phyloP scores from a whole-genome alignment of 2,797 vertebrate species.

The Anabas testudineus region DNA sequence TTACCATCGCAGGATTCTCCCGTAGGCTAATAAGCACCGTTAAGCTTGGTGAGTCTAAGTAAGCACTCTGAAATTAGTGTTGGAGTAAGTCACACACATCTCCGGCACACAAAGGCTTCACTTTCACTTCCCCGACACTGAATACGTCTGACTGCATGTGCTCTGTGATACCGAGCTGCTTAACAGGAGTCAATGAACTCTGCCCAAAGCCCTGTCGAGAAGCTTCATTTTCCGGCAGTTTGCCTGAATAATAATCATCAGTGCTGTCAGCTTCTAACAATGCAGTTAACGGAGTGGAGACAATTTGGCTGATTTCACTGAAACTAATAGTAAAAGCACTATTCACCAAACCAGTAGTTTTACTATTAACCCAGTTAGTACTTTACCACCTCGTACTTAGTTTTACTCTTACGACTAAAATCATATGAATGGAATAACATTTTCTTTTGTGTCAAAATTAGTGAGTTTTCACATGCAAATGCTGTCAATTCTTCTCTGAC shows the following conservation, averaged over 20 bases:
- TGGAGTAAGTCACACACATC: constrained; percentile 46
- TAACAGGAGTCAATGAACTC: constrained; percentile 68
- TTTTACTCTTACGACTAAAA: not conserved
- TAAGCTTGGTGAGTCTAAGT: constrained; percentile 53
- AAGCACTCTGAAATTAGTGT: constrained; percentile 65
- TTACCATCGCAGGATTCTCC: constrained; percentile 49
- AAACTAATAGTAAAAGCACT: constrained; percentile 1
- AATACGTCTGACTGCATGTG: constrained; percentile 41
- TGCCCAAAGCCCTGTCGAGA: constrained; percentile 38
- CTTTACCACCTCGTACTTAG: not conserved
- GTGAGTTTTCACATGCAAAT: no score
- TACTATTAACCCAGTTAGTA: constrained; percentile 7
- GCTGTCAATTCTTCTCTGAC: no score
- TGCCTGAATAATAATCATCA: constrained; percentile 54
- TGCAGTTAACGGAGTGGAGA: constrained; percentile 32
- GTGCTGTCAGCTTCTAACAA: constrained; percentile 51
- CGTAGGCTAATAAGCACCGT: constrained; percentile 46
- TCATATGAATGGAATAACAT: no score
- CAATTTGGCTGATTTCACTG: constrained; percentile 29
- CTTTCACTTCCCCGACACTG: constrained; percentile 42
- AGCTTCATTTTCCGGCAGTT: constrained; percentile 42
- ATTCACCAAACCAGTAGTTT: constrained; percentile 7
- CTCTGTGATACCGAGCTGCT: constrained; percentile 54
- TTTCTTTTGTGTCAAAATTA: no score
- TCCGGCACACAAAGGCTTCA: constrained; percentile 39